A percentile compares a stretch with the other conserved stretches of the same genome.
These are phyloP conservation scores for Horisme vitalbata DNA, from an alignment of 2,888 invertebrate genomes.

Conservation along the genomic window DNA sequence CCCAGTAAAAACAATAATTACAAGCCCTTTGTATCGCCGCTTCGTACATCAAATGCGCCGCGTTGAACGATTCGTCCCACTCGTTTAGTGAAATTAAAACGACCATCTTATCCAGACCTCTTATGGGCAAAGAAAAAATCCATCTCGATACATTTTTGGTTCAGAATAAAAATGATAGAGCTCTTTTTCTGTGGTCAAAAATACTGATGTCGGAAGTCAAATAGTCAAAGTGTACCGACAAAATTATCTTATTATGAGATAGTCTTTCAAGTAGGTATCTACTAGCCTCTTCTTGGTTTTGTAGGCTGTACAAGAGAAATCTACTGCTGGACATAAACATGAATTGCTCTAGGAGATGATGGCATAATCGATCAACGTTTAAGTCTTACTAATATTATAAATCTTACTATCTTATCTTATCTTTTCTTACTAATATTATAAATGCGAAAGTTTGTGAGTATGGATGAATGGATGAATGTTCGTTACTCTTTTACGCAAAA, in stretches of 20 bases:
- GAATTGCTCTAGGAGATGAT: too few species aligned
- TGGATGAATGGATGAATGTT: too few species aligned
- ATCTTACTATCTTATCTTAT: too few species aligned
- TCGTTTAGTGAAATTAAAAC: conserved; percentile 63
- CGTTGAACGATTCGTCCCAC: conserved; percentile 76
- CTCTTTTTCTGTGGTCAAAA: conserved; percentile 8
- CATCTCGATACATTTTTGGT: not conserved
- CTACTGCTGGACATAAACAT: too few species aligned
- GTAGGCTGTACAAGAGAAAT: too few species aligned
- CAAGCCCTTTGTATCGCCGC: conserved; percentile 61
- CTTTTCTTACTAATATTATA: too few species aligned
- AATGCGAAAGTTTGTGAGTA: too few species aligned
- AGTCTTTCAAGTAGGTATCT: too few species aligned
- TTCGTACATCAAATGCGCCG: conserved; percentile 67
- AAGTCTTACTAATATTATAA: too few species aligned
- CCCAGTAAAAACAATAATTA: conserved; percentile 62
- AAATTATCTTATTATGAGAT: conserved; percentile 55
- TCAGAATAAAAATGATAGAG: conserved; percentile 1
- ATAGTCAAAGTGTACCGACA: conserved; percentile 74
- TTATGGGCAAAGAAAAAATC: not conserved
- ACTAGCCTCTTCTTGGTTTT: too few species aligned
- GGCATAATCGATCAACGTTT: too few species aligned
- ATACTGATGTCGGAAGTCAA: conserved; percentile 52
- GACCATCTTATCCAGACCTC: conserved; percentile 41
- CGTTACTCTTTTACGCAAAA: too few species aligned